These are phyloP conservation scores for Axis porcinus DNA, from an alignment of 2,113 vertebrate genomes.

Conservation along the genomic window DNA sequence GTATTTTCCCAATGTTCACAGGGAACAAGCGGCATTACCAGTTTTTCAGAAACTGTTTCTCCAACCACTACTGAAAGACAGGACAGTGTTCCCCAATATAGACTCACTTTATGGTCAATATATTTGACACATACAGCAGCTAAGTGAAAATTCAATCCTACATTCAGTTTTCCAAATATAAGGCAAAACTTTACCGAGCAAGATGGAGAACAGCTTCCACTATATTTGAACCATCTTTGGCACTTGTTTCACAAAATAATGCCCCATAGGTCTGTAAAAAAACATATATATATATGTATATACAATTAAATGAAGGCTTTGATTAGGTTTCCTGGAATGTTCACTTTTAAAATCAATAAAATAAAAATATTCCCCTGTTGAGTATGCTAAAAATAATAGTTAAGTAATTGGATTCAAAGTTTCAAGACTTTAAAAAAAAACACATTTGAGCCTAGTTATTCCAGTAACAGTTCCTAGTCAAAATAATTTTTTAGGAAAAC, in stretches of 20 bases:
- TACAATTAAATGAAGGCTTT: not conserved
- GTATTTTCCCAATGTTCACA: not conserved
- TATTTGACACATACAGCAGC: not conserved
- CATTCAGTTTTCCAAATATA: not conserved
- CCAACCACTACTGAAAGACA: not conserved
- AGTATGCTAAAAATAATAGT: not conserved
- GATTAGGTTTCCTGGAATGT: not conserved
- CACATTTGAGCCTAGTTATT: not conserved
- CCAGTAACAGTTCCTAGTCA: not conserved
- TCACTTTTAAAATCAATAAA: not conserved
- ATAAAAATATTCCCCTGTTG: not conserved
- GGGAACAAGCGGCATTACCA: not conserved
- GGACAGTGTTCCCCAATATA: not conserved
- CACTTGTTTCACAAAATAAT: conserved; percentile 95
- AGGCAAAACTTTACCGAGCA: conserved; percentile 84
- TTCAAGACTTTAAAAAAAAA: not conserved
- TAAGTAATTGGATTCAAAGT: not conserved
- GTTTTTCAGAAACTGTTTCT: not conserved
- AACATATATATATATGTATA: not conserved
- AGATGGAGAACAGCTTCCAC: conserved; percentile 95
- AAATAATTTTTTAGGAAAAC: not conserved
- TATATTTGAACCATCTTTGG: conserved; percentile 92
- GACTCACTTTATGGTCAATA: not conserved
- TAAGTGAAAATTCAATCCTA: not conserved
- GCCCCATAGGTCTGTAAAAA: conserved; percentile 87